phyloP scores from a whole-genome alignment of 2,113 vertebrate genomes.

The Kryptolebias marmoratus region DNA sequence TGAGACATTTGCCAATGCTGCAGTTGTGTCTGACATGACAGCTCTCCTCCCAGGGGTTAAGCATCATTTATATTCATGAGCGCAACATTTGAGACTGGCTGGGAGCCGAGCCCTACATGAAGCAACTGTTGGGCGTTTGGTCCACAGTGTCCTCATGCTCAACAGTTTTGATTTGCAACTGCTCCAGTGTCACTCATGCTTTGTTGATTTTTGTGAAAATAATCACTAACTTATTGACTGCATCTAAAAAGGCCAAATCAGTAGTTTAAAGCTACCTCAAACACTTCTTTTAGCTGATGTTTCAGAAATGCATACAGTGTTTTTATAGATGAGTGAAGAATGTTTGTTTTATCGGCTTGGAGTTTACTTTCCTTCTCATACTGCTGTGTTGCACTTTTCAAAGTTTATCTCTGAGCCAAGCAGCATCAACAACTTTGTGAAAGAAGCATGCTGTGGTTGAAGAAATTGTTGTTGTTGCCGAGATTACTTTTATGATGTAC shows the following conservation, averaged over 20 bases:
- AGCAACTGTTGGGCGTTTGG: slow-evolving; percentile 48
- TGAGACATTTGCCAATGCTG: slow-evolving; percentile 52
- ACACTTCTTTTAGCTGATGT: slow-evolving; percentile 8
- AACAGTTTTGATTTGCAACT: slow-evolving; percentile 26
- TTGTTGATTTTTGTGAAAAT: slow-evolving; percentile 27
- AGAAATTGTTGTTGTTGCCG: background rate
- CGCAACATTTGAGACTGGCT: slow-evolving; percentile 31
- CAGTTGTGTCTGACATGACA: slow-evolving; percentile 67
- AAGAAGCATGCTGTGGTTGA: background rate
- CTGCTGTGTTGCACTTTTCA: background rate
- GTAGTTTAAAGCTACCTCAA: slow-evolving; percentile 14
- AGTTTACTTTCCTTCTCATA: slow-evolving; percentile 1
- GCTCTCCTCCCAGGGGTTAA: slow-evolving; percentile 58
- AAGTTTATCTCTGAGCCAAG: slow-evolving; percentile 24
- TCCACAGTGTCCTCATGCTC: slow-evolving; percentile 13
- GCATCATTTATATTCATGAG: slow-evolving; percentile 74
- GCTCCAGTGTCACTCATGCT: background rate
- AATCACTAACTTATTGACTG: slow-evolving; percentile 11
- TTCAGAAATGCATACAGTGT: background rate
- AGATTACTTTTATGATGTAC: background rate
- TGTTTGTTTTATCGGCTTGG: background rate
- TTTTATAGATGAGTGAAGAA: too few relatives aligned
- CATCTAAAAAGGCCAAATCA: slow-evolving; percentile 40
- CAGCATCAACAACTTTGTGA: background rate
- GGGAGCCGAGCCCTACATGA: slow-evolving; percentile 38